Conservation (phyloP, 2,888 invertebrate genomes). For the Monopis laevigella region DNA sequence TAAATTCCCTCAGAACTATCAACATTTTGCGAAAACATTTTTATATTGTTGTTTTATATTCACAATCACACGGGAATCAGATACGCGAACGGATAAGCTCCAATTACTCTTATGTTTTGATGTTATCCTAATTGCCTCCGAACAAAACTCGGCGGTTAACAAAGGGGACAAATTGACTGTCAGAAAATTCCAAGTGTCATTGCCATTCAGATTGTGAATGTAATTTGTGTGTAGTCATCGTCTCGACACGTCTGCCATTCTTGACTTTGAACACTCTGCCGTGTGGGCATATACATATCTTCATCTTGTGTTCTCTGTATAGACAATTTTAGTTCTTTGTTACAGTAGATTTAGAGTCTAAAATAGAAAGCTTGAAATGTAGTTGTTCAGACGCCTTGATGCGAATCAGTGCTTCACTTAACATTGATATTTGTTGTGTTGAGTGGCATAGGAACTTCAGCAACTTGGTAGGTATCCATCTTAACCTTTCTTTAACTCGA, state of each 20-base stretch:
- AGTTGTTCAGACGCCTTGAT: constrained; percentile 5
- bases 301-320: constrained; percentile 2
- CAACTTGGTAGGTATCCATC: too few species aligned
- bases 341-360: neutral
- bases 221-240: constrained; percentile 36
- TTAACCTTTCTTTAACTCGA: too few species aligned
- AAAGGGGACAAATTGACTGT: constrained; percentile 31
- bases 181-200: constrained; percentile 33
- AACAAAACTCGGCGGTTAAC: constrained; percentile 16
- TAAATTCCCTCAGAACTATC: too few species aligned
- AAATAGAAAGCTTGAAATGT: neutral
- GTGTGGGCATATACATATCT: constrained; percentile 4
- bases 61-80: too few species aligned
- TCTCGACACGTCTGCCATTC: constrained; percentile 19
- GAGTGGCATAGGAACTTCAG: too few species aligned
- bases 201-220: constrained; percentile 35
- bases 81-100: too few species aligned
- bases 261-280: constrained; percentile 2
- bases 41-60: too few species aligned
- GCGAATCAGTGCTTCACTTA: constrained; percentile 9
- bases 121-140: constrained; percentile 24
- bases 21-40: too few species aligned
- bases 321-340: constrained; percentile 1
- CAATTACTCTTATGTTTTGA: constrained; percentile 23
- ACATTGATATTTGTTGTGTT: constrained; percentile 8